Evolutionary conservation across 2,113 vertebrate genomes (phyloP).

Genomic region (Mola mola): DNA sequence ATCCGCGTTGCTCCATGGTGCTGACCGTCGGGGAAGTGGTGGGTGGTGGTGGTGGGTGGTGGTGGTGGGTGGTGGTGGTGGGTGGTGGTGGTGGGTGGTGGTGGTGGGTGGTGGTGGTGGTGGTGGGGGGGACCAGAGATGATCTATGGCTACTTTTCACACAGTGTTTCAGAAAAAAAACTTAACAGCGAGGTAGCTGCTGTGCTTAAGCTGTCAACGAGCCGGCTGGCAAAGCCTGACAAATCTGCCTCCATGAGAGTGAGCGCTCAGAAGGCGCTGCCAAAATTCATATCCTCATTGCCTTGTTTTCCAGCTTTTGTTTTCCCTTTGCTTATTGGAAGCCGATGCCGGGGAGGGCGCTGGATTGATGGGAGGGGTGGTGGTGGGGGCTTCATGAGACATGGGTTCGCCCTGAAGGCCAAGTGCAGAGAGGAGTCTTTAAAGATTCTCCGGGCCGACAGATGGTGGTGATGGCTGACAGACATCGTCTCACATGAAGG

Average conservation of each 20-base stretch:
- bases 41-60: no score
- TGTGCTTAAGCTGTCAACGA: constrained; percentile 68
- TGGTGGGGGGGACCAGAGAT: neutral
- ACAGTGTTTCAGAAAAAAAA: constrained; percentile 32
- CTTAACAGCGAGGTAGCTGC: constrained; percentile 48
- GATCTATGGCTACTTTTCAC: constrained; percentile 52
- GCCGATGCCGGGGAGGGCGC: constrained; percentile 13
- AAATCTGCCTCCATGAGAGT: constrained; percentile 65
- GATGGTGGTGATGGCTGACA: constrained; percentile 71
- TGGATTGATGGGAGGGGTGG: constrained; percentile 10
- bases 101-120: no score
- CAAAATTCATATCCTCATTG: constrained; percentile 65
- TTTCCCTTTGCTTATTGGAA: constrained; percentile 64
- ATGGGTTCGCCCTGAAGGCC: constrained; percentile 73
- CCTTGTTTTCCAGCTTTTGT: constrained; percentile 69
- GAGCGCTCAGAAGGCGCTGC: constrained; percentile 54
- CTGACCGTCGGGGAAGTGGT: constrained; percentile 32
- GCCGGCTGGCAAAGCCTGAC: constrained; percentile 67
- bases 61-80: no score
- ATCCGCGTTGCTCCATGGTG: constrained; percentile 33
- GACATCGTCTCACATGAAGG: constrained; percentile 62
- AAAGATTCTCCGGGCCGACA: constrained; percentile 70
- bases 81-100: no score
- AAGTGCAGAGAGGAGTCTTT: constrained; percentile 70
- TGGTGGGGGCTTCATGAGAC: constrained; percentile 58